phyloP scores from a whole-genome alignment of 2,113 vertebrate species.

The Phyllostomus hastatus region DNA sequence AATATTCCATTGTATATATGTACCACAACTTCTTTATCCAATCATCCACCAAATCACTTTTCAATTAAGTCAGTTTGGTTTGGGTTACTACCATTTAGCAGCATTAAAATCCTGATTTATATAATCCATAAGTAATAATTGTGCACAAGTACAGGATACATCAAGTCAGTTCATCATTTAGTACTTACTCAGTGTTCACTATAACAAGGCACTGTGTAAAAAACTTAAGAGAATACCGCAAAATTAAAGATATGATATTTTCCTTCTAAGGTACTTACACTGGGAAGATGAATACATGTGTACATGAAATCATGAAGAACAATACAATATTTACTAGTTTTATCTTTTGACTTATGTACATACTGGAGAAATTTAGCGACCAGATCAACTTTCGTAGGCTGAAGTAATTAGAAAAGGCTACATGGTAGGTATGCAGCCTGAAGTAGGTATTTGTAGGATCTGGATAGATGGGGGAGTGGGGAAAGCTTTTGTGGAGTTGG shows the following conservation, averaged over 20 bases:
- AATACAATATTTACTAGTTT: neutral
- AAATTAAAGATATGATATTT: slow-evolving; percentile 1
- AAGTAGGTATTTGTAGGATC: neutral
- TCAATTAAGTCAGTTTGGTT: slow-evolving; percentile 6
- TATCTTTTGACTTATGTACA: neutral
- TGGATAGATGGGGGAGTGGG: neutral
- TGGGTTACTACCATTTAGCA: neutral
- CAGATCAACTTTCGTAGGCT: neutral
- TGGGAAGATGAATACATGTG: neutral
- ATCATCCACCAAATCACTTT: neutral
- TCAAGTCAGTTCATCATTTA: neutral
- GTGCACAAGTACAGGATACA: neutral
- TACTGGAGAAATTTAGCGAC: neutral
- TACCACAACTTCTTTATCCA: no score
- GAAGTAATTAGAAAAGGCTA: neutral
- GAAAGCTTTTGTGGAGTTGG: neutral
- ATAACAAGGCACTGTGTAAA: neutral
- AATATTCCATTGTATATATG: neutral
- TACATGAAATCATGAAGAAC: neutral
- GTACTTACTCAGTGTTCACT: neutral
- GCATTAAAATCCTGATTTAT: neutral
- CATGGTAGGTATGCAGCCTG: neutral
- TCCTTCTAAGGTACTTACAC: neutral
- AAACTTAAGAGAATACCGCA: neutral
- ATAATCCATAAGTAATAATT: neutral